Evolutionary conservation across 1,140 invertebrate genomes (phyloP).

Genomic region (Penaeus vannamei): DNA sequence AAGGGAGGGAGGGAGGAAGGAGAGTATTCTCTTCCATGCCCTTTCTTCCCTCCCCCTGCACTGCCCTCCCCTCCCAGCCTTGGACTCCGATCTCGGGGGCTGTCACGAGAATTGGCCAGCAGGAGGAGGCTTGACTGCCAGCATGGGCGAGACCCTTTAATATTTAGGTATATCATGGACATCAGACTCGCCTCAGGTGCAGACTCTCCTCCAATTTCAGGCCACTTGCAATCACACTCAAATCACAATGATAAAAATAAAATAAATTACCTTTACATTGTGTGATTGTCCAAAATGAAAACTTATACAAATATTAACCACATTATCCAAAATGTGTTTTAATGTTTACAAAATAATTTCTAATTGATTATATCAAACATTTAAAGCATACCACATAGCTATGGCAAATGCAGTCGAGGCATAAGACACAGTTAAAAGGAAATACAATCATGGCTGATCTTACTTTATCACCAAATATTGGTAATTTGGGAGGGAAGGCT

Average conservation of each 20-base stretch:
- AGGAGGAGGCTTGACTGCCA: too few relatives aligned
- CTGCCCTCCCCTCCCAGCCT: too few relatives aligned
- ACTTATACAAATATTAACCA: constrained; percentile 45
- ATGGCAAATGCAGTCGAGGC: constrained; percentile 56
- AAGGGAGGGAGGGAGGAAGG: too few relatives aligned
- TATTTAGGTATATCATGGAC: too few relatives aligned
- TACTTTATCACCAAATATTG: too few relatives aligned
- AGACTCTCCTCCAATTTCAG: constrained; percentile 48
- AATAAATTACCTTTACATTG: constrained; percentile 58
- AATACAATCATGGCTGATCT: not conserved
- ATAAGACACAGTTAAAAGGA: not conserved
- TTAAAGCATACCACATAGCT: constrained; percentile 63
- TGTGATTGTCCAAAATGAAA: constrained; percentile 60
- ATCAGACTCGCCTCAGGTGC: too few relatives aligned
- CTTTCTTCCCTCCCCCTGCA: too few relatives aligned
- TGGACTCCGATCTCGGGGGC: too few relatives aligned
- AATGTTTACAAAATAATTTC: constrained; percentile 45
- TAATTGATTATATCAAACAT: constrained; percentile 56
- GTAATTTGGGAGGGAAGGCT: too few relatives aligned
- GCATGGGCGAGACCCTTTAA: too few relatives aligned
- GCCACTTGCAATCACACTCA: constrained; percentile 45
- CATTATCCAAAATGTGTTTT: constrained; percentile 54
- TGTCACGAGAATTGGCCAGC: too few relatives aligned
- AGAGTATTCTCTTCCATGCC: too few relatives aligned
- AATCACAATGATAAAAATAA: constrained; percentile 65